Conservation (phyloP, 2,888 invertebrate genomes). For the Criorhina ranunculi region DNA sequence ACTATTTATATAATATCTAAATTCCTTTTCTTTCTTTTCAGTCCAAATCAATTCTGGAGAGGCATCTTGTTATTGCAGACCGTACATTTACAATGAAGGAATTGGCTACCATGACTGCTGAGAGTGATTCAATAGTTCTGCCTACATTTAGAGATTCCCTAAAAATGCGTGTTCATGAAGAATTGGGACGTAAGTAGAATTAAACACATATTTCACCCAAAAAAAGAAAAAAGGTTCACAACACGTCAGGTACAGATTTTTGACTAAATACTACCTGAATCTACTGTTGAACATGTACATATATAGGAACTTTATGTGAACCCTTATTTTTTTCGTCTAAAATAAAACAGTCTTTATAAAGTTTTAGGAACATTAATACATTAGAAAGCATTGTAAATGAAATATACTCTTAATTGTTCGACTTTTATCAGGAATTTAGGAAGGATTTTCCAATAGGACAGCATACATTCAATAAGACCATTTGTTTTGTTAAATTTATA, state of each 20-base stretch:
- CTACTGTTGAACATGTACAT: background rate
- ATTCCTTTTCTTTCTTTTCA: conserved; percentile 85
- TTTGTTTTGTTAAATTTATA: too few species aligned
- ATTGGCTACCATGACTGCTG: conserved; percentile 85
- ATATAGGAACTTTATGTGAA: too few species aligned
- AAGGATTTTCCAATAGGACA: too few species aligned
- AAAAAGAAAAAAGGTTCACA: conserved; percentile 13
- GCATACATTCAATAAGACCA: too few species aligned
- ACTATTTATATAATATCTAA: background rate
- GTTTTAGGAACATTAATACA: too few species aligned
- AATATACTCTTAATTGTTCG: too few species aligned
- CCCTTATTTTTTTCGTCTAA: too few species aligned
- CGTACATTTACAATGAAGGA: conserved; percentile 92
- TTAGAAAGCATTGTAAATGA: too few species aligned
- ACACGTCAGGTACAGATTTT: conserved; percentile 1
- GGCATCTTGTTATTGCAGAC: conserved; percentile 93
- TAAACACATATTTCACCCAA: background rate
- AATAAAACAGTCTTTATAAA: too few species aligned
- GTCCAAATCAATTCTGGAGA: conserved; percentile 93
- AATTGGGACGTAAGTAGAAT: conserved; percentile 89
- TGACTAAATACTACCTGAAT: background rate
- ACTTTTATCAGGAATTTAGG: too few species aligned
- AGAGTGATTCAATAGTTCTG: conserved; percentile 88
- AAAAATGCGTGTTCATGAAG: conserved; percentile 90
- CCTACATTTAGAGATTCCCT: conserved; percentile 90